Evolutionary conservation across 1,140 invertebrate species (phyloP).

Genomic region (Danaus melanippus): DNA sequence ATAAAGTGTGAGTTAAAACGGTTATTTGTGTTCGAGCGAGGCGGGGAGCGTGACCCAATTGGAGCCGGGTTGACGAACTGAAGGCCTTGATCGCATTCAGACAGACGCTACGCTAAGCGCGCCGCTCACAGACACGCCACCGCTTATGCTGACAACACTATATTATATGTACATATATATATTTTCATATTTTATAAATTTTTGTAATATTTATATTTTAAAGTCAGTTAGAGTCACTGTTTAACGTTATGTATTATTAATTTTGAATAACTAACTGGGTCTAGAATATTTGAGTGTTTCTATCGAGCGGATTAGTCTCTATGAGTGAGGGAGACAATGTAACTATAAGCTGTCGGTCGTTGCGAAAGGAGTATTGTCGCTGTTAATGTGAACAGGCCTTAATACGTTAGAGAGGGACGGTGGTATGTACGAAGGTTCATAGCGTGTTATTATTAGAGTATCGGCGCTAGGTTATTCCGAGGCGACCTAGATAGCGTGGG

Average conservation of each 20-base stretch:
- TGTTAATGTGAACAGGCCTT: conserved; percentile 34
- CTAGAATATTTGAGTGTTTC: conserved; percentile 37
- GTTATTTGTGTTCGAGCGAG: conserved; percentile 60
- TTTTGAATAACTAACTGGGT: conserved; percentile 24
- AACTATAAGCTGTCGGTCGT: conserved; percentile 36
- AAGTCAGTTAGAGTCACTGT: conserved; percentile 1
- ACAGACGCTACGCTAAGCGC: conserved; percentile 32
- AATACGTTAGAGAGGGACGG: conserved; percentile 57
- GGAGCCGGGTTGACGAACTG: conserved; percentile 59
- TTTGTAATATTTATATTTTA: no score
- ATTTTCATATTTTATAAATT: no score
- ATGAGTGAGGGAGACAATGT: conserved; percentile 56
- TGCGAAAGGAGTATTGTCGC: conserved; percentile 54
- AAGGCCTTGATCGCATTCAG: conserved; percentile 65
- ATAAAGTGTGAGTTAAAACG: conserved; percentile 59
- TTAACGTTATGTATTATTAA: conserved; percentile 10
- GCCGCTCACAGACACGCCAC: conserved; percentile 12
- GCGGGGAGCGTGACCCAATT: conserved; percentile 61
- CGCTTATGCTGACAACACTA: not conserved
- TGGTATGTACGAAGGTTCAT: conserved; percentile 54
- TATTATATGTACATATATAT: no score
- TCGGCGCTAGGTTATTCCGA: conserved; percentile 70
- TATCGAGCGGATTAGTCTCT: conserved; percentile 31
- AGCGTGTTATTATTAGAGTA: conserved; percentile 70
- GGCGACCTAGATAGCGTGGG: conserved; percentile 67